A percentile compares a stretch with the other conserved stretches of the same genome.
Evolutionary conservation across 2,113 vertebrate species (phyloP).

Genomic region (Periophthalmus modestus): DNA sequence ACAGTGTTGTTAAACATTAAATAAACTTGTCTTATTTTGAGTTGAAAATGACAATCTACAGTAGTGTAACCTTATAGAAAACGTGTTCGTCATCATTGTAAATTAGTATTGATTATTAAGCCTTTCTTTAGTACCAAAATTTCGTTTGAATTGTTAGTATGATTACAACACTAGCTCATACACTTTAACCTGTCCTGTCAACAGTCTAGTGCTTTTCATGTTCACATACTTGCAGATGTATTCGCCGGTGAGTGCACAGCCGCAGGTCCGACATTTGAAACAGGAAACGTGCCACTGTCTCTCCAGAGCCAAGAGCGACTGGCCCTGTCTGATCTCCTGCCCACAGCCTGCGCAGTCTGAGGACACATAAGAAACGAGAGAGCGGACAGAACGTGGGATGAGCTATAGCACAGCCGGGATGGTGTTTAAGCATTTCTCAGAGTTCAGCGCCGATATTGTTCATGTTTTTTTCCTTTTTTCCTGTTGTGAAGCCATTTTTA

Average conservation of each 20-base stretch:
- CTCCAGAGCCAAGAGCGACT: constrained; percentile 93
- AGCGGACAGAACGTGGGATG: background rate
- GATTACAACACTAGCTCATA: background rate
- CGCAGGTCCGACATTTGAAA: constrained; percentile 93
- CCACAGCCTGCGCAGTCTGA: constrained; percentile 93
- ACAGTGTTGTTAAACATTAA: no score
- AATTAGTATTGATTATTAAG: background rate
- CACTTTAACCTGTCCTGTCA: background rate
- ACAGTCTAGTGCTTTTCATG: background rate
- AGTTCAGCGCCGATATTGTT: constrained; percentile 22
- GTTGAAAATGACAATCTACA: no score
- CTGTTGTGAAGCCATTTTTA: background rate
- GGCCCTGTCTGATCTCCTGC: constrained; percentile 94
- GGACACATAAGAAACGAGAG: background rate
- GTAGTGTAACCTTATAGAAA: no score
- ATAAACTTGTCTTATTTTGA: no score
- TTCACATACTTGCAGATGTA: constrained; percentile 97
- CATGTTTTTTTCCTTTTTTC: constrained; percentile 6
- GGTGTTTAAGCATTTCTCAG: constrained; percentile 14
- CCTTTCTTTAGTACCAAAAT: background rate
- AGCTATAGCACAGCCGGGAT: constrained; percentile 9
- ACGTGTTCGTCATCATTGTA: no score
- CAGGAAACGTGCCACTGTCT: constrained; percentile 98
- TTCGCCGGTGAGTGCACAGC: constrained; percentile 89
- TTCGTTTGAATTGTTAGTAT: background rate